phyloP scores from a whole-genome alignment of 2,888 invertebrate genomes.

The Anagyrus pseudococci region DNA sequence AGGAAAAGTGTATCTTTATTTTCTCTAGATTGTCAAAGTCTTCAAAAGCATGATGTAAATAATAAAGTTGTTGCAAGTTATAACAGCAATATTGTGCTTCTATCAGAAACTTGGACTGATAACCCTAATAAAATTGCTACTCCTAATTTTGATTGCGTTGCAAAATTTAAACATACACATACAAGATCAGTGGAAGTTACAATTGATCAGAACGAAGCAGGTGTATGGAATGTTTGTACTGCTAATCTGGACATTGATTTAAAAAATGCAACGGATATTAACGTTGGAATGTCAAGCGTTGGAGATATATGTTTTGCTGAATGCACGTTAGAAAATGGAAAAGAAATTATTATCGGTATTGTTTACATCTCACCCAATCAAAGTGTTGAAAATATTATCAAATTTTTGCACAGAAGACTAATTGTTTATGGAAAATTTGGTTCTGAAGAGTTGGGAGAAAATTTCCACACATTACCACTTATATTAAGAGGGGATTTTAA shows the following conservation, averaged over 20 bases:
- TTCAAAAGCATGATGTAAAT: no score
- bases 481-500: conserved; percentile 2
- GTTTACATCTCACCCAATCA: conserved; percentile 20
- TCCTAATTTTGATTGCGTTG: conserved; percentile 11
- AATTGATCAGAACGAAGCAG: conserved; percentile 2
- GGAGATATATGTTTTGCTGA: conserved; percentile 7
- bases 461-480: conserved; percentile 6
- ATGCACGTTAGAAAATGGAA: background rate
- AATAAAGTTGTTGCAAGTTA: no score
- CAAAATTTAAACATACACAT: background rate
- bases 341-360: background rate
- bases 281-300: background rate
- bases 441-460: background rate
- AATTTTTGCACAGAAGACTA: conserved; percentile 3
- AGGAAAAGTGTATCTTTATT: no score
- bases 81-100: background rate
- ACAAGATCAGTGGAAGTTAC: conserved; percentile 12
- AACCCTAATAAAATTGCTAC: conserved; percentile 8
- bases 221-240: background rate
- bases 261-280: background rate
- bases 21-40: no score
- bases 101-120: conserved; percentile 11
- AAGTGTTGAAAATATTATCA: background rate
- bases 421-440: background rate
- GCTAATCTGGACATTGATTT: background rate